Conservation (phyloP, 1,140 invertebrate genomes). For the Drosophila orena region DNA sequence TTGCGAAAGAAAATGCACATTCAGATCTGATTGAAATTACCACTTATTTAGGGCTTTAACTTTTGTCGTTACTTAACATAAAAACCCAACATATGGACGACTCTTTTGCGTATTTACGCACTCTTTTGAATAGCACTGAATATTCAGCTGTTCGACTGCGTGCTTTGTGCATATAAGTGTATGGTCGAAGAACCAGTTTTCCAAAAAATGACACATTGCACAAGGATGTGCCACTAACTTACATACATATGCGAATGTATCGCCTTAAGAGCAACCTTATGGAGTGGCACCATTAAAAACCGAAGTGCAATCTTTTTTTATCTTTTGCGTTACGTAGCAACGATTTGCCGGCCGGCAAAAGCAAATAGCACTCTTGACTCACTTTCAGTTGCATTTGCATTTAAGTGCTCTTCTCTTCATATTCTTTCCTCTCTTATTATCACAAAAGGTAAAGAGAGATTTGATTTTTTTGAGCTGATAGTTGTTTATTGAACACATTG, state of each 20-base stretch:
- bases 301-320: slow-evolving; percentile 20
- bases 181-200: slow-evolving; percentile 42
- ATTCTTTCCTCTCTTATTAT: slow-evolving; percentile 3
- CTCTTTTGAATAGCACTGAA: not conserved
- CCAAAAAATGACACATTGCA: slow-evolving; percentile 48
- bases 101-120: not conserved
- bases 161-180: slow-evolving; percentile 11
- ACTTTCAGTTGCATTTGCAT: slow-evolving; percentile 32
- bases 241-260: slow-evolving; percentile 11
- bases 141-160: slow-evolving; percentile 28
- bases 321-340: slow-evolving; percentile 13
- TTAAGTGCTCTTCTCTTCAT: slow-evolving; percentile 10
- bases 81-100: not conserved
- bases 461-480: slow-evolving; percentile 5
- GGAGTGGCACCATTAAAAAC: slow-evolving; percentile 5
- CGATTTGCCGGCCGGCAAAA: slow-evolving; percentile 67
- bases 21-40: no score
- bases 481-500: slow-evolving; percentile 29
- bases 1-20: not conserved
- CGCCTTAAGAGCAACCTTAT: slow-evolving; percentile 27
- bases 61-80: not conserved
- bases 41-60: not conserved
- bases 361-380: slow-evolving; percentile 15
- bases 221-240: slow-evolving; percentile 46
- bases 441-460: not conserved